A percentile compares a stretch with the other conserved stretches of the same genome.
Conservation (phyloP, 35 echinoderm and acorn worm genomes). For the Ophioderma brevispina region DNA sequence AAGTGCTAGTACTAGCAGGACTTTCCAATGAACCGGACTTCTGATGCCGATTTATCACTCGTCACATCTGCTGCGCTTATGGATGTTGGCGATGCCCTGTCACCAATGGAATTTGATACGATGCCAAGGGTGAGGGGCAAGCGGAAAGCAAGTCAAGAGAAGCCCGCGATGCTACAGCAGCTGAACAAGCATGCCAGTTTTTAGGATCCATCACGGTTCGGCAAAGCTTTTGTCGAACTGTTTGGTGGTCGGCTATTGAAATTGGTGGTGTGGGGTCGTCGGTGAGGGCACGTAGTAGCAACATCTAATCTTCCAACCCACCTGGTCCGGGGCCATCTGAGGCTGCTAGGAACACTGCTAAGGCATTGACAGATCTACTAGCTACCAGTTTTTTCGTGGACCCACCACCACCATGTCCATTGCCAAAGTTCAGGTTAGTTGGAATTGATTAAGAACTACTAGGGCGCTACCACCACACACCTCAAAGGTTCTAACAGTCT, state of each 20-base stretch:
- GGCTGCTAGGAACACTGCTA: slow-evolving; percentile 88
- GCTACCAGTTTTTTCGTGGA: slow-evolving; percentile 80
- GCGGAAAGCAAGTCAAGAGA: slow-evolving; percentile 65
- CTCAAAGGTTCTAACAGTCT: no score
- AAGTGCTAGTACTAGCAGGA: not conserved
- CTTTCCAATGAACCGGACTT: slow-evolving; percentile 41
- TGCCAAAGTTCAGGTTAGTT: slow-evolving; percentile 97
- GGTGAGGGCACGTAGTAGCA: slow-evolving; percentile 82
- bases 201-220: slow-evolving; percentile 88
- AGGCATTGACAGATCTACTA: slow-evolving; percentile 77
- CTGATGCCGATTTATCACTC: slow-evolving; percentile 23
- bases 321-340: slow-evolving; percentile 76
- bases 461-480: no score
- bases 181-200: slow-evolving; percentile 96
- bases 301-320: slow-evolving; percentile 88
- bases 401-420: slow-evolving; percentile 76
- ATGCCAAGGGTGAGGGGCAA: slow-evolving; percentile 53
- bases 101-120: slow-evolving; percentile 98
- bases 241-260: slow-evolving; percentile 96
- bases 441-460: no score
- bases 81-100: slow-evolving; percentile 75
- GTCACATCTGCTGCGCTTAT: slow-evolving; percentile 51
- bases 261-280: slow-evolving; percentile 93
- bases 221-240: slow-evolving; percentile 84
- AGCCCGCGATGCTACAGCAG: slow-evolving; percentile 75